Conservation (phyloP, 2,797 vertebrate genomes). For the Parambassis ranga region DNA sequence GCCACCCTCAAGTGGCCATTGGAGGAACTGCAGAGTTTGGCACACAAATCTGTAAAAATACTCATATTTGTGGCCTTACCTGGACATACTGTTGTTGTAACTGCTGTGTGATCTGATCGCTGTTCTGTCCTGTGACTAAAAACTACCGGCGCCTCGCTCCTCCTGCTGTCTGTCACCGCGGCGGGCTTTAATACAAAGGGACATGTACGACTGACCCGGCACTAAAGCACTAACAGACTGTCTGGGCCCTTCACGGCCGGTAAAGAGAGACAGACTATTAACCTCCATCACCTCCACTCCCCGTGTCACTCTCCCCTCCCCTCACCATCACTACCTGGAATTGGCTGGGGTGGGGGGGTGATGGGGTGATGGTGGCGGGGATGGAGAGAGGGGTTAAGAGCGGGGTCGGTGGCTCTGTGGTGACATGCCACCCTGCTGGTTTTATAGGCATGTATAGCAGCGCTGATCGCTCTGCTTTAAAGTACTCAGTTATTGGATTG, state of each 20-base stretch:
- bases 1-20: too few relatives aligned
- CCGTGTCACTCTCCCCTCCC: conserved; percentile 30
- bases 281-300: conserved; percentile 65
- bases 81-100: too few relatives aligned
- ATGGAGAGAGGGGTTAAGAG: conserved; percentile 49
- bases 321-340: conserved; percentile 52
- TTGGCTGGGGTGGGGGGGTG: conserved; percentile 9
- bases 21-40: too few relatives aligned
- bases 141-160: not conserved
- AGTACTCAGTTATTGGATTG: conserved; percentile 55
- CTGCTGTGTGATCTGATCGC: too few relatives aligned
- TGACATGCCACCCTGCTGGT: conserved; percentile 56
- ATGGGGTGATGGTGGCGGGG: not conserved
- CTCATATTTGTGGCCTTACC: too few relatives aligned
- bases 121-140: not conserved
- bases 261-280: conserved; percentile 81
- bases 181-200: conserved; percentile 77
- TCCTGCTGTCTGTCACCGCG: conserved; percentile 66
- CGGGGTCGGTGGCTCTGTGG: conserved; percentile 44
- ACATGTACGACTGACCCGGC: conserved; percentile 76
- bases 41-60: too few relatives aligned
- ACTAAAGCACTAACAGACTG: conserved; percentile 78
- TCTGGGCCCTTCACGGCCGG: conserved; percentile 72
- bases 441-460: conserved; percentile 50
- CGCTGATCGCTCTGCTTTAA: conserved; percentile 23